Evolutionary conservation across 1,140 invertebrate genomes (phyloP).

Genomic region (Sycobia sp.): DNA sequence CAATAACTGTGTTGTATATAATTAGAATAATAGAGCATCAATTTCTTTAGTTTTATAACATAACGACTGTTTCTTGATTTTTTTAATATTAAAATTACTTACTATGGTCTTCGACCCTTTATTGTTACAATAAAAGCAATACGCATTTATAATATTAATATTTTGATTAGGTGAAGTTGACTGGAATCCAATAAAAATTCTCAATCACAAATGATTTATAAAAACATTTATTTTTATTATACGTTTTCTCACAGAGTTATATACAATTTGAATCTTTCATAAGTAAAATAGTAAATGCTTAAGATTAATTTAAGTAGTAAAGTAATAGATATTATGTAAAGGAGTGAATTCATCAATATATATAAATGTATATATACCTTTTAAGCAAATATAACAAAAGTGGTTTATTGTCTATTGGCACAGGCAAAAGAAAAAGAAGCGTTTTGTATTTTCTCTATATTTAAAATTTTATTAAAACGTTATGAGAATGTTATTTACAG

Average conservation of each 20-base stretch:
- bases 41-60: too few relatives aligned
- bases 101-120: too few relatives aligned
- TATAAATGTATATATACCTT: background rate
- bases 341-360: slow-evolving; percentile 12
- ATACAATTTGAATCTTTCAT: slow-evolving; percentile 31
- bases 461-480: slow-evolving; percentile 58
- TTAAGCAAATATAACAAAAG: slow-evolving; percentile 10
- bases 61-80: too few relatives aligned
- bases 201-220: slow-evolving; percentile 17
- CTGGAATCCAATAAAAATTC: too few relatives aligned
- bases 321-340: slow-evolving; percentile 9
- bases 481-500: slow-evolving; percentile 59
- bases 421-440: slow-evolving; percentile 30
- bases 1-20: too few relatives aligned
- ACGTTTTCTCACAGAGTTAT: slow-evolving; percentile 30
- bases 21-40: too few relatives aligned
- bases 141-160: too few relatives aligned
- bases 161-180: too few relatives aligned
- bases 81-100: too few relatives aligned
- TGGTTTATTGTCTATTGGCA: slow-evolving; percentile 25
- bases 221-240: slow-evolving; percentile 36
- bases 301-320: slow-evolving; percentile 22
- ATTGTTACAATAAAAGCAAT: too few relatives aligned
- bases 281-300: slow-evolving; percentile 32
- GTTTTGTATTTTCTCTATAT: slow-evolving; percentile 18